phyloP scores from a whole-genome alignment of 1,140 invertebrate genomes.

The Battus philenor region DNA sequence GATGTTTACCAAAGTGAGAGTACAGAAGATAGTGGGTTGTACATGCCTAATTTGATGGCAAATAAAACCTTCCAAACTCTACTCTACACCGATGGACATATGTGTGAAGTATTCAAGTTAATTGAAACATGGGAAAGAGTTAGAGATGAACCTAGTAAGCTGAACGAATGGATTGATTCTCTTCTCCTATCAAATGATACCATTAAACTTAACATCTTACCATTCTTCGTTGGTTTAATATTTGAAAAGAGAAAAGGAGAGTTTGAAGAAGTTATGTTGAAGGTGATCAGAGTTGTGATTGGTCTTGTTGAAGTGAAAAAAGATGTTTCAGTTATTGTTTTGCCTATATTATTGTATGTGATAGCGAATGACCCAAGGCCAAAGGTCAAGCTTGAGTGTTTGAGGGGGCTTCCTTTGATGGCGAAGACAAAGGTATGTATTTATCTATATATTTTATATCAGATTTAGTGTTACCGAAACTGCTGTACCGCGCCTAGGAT shows the following conservation, averaged over 20 bases:
- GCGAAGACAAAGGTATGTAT: constrained; percentile 49
- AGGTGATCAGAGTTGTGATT: constrained; percentile 33
- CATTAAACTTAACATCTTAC: constrained; percentile 41
- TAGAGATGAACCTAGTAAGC: constrained; percentile 42
- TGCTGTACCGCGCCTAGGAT: too few relatives aligned
- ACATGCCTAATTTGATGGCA: constrained; percentile 47
- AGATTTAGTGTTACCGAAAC: too few relatives aligned
- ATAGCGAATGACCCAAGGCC: constrained; percentile 44
- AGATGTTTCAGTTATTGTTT: constrained; percentile 44
- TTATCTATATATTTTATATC: constrained; percentile 4
- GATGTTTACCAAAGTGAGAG: constrained; percentile 34
- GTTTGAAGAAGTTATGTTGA: constrained; percentile 35
- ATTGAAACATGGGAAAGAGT: constrained; percentile 48
- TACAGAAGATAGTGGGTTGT: constrained; percentile 31
- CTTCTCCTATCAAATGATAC: constrained; percentile 28
- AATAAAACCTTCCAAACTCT: constrained; percentile 50
- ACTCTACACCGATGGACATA: constrained; percentile 38
- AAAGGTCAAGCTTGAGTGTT: constrained; percentile 46
- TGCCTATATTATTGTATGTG: constrained; percentile 56
- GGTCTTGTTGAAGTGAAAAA: constrained; percentile 39
- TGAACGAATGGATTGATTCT: constrained; percentile 42
- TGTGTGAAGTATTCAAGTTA: constrained; percentile 43
- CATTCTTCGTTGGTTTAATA: constrained; percentile 48
- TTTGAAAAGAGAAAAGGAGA: constrained; percentile 32
- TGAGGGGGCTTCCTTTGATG: constrained; percentile 55